Percentiles rank a stretch among this genome's conserved stretches.
phyloP scores from a whole-genome alignment of 1,140 invertebrate species.

The Anagrus nilaparvatae region DNA sequence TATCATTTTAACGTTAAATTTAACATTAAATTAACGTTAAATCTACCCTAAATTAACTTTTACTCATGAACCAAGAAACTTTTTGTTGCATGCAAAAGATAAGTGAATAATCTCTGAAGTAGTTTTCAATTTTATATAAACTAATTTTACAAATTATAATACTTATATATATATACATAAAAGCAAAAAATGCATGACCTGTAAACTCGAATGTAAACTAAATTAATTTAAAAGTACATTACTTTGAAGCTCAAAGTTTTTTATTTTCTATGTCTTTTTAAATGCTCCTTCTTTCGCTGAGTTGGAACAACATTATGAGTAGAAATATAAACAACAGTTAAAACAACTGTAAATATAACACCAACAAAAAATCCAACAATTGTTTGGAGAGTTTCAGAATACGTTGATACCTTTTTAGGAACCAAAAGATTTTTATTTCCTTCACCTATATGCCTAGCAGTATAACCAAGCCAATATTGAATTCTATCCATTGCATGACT shows the following conservation, averaged over 20 bases:
- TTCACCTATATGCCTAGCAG: constrained; percentile 27
- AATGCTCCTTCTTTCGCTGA: constrained; percentile 20
- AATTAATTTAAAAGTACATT: not conserved
- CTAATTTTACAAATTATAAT: no score
- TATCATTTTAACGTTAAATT: no score
- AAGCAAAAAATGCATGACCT: constrained; percentile 37
- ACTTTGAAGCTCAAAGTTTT: not conserved
- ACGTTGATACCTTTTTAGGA: constrained; percentile 21
- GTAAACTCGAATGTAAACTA: constrained; percentile 30
- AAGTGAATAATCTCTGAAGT: no score
- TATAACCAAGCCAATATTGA: constrained; percentile 32
- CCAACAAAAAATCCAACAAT: constrained; percentile 31
- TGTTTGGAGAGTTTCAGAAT: constrained; percentile 28
- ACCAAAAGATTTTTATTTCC: constrained; percentile 23
- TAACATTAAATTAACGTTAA: no score
- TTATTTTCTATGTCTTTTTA: constrained; percentile 21
- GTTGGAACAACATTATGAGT: constrained; percentile 12
- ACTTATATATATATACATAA: constrained; percentile 37
- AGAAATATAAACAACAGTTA: constrained; percentile 18
- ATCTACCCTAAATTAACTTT: no score
- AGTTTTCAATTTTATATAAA: no score
- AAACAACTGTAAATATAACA: constrained; percentile 22
- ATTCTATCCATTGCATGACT: constrained; percentile 34
- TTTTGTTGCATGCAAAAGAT: no score
- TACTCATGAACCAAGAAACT: no score